phyloP scores from a whole-genome alignment of 2,113 vertebrate species.

The Gallinago paraguaiae region DNA sequence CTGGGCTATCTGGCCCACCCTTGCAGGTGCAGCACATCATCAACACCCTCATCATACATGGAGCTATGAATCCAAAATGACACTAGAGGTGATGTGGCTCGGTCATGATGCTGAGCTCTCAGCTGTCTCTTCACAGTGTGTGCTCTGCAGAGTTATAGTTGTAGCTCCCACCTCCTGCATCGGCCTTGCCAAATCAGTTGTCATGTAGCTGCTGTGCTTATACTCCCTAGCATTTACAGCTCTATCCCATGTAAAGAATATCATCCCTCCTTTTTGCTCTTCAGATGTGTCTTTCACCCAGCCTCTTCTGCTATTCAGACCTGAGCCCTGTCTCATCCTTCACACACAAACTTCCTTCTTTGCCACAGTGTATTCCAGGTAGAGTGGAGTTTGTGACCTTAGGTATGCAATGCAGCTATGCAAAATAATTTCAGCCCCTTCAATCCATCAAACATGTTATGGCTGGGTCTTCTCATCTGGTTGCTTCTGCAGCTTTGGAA shows the following conservation, averaged over 20 bases:
- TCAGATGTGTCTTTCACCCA: background rate
- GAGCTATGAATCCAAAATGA: background rate
- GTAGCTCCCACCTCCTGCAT: background rate
- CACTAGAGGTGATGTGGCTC: background rate
- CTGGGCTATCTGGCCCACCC: background rate
- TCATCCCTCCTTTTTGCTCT: background rate
- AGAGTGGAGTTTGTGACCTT: background rate
- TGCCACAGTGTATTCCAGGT: background rate
- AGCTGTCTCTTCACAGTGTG: background rate
- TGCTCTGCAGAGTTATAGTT: background rate
- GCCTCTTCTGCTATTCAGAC: background rate
- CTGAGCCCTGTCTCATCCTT: background rate
- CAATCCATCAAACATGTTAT: background rate
- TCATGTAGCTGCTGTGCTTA: background rate
- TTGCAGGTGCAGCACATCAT: background rate
- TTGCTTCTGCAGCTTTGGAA: background rate
- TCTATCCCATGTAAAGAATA: fast-evolving
- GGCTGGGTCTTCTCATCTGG: background rate
- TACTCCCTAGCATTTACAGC: background rate
- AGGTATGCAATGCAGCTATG: background rate
- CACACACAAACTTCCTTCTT: background rate
- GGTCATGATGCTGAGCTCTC: background rate
- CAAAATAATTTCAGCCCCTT: background rate
- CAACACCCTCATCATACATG: background rate
- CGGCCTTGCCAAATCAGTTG: background rate